Base-by-base conservation (phyloP, 2,797 vertebrate genomes). In the Rhincodon typus region DNA sequence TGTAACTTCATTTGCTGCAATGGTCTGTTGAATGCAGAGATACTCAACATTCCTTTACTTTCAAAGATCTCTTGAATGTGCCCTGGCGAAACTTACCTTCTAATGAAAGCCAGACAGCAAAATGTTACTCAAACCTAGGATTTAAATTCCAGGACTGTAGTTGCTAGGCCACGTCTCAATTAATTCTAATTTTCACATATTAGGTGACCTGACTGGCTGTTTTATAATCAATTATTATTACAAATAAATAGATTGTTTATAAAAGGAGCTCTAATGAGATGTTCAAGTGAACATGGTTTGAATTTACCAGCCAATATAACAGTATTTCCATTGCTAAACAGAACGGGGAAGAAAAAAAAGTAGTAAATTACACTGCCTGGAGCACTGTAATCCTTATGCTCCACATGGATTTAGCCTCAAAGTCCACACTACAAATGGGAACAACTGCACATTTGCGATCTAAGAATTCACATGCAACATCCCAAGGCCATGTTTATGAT, bases 401-500 rank as follows among this genome's bases (percentile, higher is more conserved):
- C 62, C 62, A 25, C 66, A 42, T 67, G 38, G 90, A 38, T 93
- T 93, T 93, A 93, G 62, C 90, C 38, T 93, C 62, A 66, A 91
- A 66, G 42, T 67, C 42, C 67, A 38, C 42, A 27, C n/a, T 30
- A 93, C 90, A 42, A 93, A 67, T 93, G 90, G 90, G 62, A 93
- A 69, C n/a, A 93, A 66, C 90, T 69, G 90, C 62, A 93, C n/a
- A 93, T 93, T 93, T 93, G 66, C 90, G 21, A n/a, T 69, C n/a
- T 93, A 38, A 93, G 38, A 93, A 67, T 66, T 38, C n/a, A 7
- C n/a, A 34, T 91, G 57, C 57, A 91, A 67, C 88, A 91, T 57
- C 88, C 57, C 88, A 91, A 91, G 88, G 88, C 88, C 88, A 66
- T 66, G 34, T n/a, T 93, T 93, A 93, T 67, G 90, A 93, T 93